Base-by-base conservation (phyloP, 2,888 invertebrate species). In the Rhynchonema sp. region DNA sequence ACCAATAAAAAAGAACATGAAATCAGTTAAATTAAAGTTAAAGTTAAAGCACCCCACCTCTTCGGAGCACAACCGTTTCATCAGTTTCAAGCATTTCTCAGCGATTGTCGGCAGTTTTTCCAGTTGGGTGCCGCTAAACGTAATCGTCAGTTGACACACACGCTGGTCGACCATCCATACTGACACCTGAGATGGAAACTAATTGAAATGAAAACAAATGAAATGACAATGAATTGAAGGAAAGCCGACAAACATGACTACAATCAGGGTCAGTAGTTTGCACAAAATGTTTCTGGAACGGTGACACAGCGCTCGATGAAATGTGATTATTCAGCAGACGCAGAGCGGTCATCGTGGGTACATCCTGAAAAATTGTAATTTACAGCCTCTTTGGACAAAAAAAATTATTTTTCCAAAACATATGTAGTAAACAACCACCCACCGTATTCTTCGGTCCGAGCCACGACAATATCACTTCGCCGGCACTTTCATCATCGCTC, bases 201-300 rank as follows among this genome's bases (percentile, higher is more conserved):
- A n/a, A n/a, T n/a, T n/a, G n/a, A n/a, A n/a, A n/a, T n/a, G n/a
- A n/a, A n/a, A n/a, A n/a, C n/a, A n/a, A n/a, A n/a, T n/a, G n/a
- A n/a, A 73, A 59, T 62, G 64, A 62, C 63, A 29, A 46, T n/a
- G 46, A n/a, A n/a, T n/a, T n/a, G n/a, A n/a, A n/a, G n/a, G n/a
- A n/a, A n/a, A n/a, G n/a, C n/a, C 29, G 25, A 61, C 60, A 76
- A 72, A 86, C 85, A 70, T 82, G 81, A 69, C 85, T 86, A 27
- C 87, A 87, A 65, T 81, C 81, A 0, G 87, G 86, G 70, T 87
- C 84, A 56, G 83, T 82, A 58, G 82, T 80, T 76, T 88, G 87
- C 1, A 88, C 85, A 74, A 89, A 85, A 69, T 83, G 82, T 65
- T 82, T 80, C 69, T 86, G 85, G 59, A 90, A 76, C 22, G 87